phyloP scores from a whole-genome alignment of 2,888 invertebrate genomes.

The Callinectes sapidus region DNA sequence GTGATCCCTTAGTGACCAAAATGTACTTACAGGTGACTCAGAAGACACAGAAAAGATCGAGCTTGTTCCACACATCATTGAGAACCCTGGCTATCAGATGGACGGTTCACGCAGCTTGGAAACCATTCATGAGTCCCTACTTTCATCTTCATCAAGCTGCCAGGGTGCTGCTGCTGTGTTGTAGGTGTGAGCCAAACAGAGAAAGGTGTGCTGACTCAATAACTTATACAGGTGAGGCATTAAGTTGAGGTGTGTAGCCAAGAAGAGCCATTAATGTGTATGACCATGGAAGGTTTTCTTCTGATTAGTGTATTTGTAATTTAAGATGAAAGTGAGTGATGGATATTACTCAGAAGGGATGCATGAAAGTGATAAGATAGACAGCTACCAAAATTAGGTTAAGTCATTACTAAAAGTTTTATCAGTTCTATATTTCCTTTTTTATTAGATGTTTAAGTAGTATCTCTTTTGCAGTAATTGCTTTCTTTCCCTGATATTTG shows the following conservation, averaged over 20 bases:
- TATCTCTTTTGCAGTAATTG: not conserved
- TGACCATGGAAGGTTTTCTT: conserved; percentile 16
- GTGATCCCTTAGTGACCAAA: not conserved
- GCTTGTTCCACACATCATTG: conserved; percentile 65
- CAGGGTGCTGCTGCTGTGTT: conserved; percentile 52
- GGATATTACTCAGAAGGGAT: not conserved
- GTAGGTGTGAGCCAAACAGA: conserved; percentile 36
- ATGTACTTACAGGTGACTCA: conserved; percentile 44
- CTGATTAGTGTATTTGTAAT: not conserved
- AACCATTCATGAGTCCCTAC: conserved; percentile 48
- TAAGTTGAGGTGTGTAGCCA: not conserved
- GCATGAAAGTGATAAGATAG: not conserved
- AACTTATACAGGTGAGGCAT: not conserved
- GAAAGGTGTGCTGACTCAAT: conserved; percentile 5
- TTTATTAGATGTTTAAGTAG: not conserved
- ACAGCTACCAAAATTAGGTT: not conserved
- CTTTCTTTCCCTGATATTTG: not conserved
- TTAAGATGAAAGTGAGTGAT: not conserved
- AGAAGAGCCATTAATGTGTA: not conserved
- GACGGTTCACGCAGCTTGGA: conserved; percentile 18
- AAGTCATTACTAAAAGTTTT: not conserved
- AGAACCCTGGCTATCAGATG: conserved; percentile 64
- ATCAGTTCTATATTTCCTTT: not conserved
- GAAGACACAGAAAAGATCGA: conserved; percentile 64
- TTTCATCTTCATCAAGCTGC: conserved; percentile 39